Conservation (phyloP, 1,140 invertebrate genomes). For the Metopolophium dirhodum region DNA sequence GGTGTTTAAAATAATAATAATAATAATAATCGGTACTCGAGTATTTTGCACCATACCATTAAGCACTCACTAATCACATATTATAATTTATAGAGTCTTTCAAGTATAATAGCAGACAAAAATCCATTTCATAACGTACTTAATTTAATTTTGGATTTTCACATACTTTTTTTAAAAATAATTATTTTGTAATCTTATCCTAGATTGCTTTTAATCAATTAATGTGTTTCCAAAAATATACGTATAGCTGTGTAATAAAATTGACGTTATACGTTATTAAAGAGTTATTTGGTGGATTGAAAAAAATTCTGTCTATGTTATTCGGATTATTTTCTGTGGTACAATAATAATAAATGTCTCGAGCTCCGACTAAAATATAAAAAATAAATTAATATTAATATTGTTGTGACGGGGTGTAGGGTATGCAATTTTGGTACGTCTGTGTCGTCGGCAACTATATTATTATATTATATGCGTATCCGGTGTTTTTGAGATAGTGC, state of each 20-base stretch:
- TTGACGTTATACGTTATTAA: neutral
- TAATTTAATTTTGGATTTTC: too few relatives aligned
- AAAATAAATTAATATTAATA: neutral
- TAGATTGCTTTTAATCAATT: neutral
- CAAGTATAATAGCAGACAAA: neutral
- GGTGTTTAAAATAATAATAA: neutral
- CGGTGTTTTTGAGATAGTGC: neutral
- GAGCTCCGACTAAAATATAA: neutral
- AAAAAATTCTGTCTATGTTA: neutral
- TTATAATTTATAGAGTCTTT: neutral
- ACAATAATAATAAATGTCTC: neutral
- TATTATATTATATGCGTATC: neutral
- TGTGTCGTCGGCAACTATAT: neutral
- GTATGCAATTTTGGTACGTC: constrained; percentile 42
- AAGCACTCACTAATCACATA: neutral
- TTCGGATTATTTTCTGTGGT: neutral
- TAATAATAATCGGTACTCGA: neutral
- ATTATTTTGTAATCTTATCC: neutral
- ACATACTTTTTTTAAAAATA: too few relatives aligned
- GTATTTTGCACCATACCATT: neutral
- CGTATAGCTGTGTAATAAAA: neutral
- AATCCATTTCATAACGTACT: neutral
- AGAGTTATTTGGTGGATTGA: neutral
- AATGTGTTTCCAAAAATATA: neutral
- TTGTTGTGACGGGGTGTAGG: neutral